Percentiles rank a stretch among this genome's conserved stretches.
Conservation (phyloP, 1,140 invertebrate genomes). For the Aradophagus sp. region DNA sequence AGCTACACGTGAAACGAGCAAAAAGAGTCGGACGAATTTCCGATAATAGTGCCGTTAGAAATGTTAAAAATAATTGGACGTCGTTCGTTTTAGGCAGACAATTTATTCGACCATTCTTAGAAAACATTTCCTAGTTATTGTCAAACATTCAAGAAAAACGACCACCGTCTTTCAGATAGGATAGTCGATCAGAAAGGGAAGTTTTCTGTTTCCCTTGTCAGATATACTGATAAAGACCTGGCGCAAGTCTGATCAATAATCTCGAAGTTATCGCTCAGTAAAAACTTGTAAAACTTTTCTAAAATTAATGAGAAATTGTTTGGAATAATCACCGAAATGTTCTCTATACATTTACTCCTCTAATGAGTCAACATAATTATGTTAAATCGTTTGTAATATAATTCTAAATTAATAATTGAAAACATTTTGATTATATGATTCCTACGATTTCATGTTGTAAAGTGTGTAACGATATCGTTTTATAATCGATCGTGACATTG, state of each 20-base stretch:
- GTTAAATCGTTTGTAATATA: too few species aligned
- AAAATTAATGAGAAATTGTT: too few species aligned
- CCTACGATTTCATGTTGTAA: too few species aligned
- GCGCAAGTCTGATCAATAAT: slow-evolving; percentile 17
- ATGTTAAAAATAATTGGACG: slow-evolving; percentile 45
- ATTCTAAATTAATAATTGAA: too few species aligned
- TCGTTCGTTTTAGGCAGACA: slow-evolving; percentile 33
- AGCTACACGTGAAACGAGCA: too few species aligned
- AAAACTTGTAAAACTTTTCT: too few species aligned
- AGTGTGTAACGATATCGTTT: too few species aligned
- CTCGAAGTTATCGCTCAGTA: slow-evolving; percentile 13
- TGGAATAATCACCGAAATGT: too few species aligned
- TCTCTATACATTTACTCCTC: too few species aligned
- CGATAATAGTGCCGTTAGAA: slow-evolving; percentile 26
- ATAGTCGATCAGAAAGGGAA: slow-evolving; percentile 36
- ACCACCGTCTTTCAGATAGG: slow-evolving; percentile 13
- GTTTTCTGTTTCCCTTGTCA: slow-evolving; percentile 29
- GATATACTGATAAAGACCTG: slow-evolving; percentile 20
- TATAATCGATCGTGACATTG: too few species aligned
- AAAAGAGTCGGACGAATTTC: slow-evolving; percentile 23
- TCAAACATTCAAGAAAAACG: slow-evolving; percentile 23
- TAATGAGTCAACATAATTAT: too few species aligned
- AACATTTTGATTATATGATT: too few species aligned
- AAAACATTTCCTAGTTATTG: slow-evolving; percentile 39
- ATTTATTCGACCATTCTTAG: slow-evolving; percentile 26